phyloP scores from a whole-genome alignment of 2,113 vertebrate genomes.

The Carassius gibelio region DNA sequence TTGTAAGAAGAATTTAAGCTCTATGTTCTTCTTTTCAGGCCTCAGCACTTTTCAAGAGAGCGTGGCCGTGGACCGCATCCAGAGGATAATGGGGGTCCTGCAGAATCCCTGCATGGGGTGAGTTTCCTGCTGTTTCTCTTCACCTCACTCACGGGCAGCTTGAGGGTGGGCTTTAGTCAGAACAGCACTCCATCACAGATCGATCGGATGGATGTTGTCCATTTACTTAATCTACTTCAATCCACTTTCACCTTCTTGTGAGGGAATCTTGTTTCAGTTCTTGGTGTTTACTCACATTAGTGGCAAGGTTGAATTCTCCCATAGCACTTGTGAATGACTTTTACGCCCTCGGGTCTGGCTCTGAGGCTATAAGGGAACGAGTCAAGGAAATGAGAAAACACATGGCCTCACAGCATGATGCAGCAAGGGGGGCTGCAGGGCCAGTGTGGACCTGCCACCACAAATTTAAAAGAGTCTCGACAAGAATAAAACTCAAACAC shows the following conservation, averaged over 20 bases:
- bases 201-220: conserved; percentile 23
- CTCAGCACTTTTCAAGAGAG: conserved; percentile 83
- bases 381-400: conserved; percentile 45
- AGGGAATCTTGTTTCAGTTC: not conserved
- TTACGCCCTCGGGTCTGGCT: not conserved
- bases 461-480: conserved; percentile 22
- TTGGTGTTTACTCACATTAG: not conserved
- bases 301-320: not conserved
- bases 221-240: conserved; percentile 2
- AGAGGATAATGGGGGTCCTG: conserved; percentile 82
- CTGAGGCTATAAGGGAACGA: not conserved
- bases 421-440: conserved; percentile 50
- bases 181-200: not conserved
- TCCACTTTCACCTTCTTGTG: not conserved
- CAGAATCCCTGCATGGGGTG: conserved; percentile 79
- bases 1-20: conserved; percentile 10
- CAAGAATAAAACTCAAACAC: conserved; percentile 55
- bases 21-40: conserved; percentile 67
- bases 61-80: conserved; percentile 81
- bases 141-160: not conserved
- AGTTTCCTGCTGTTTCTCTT: conserved; percentile 52
- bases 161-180: conserved; percentile 25
- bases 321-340: not conserved
- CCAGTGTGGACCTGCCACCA: conserved; percentile 54
- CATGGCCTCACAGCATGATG: conserved; percentile 63